phyloP scores from a whole-genome alignment of 2,797 vertebrate species.

The Argya squamiceps region DNA sequence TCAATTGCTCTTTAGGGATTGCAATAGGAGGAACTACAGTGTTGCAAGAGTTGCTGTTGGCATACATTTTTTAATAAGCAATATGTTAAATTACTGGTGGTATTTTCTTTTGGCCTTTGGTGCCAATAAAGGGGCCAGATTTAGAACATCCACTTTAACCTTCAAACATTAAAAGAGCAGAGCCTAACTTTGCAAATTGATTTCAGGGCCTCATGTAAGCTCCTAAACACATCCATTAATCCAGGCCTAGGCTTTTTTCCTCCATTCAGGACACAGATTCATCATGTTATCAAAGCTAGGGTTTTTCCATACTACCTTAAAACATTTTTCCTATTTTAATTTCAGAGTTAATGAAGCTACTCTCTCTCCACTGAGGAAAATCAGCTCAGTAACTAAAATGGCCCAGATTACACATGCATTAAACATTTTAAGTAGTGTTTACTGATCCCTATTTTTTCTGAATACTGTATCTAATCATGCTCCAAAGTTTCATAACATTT shows the following conservation, averaged over 20 bases:
- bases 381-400: background rate
- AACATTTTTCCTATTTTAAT: background rate
- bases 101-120: background rate
- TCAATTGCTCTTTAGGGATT: background rate
- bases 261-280: background rate
- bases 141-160: background rate
- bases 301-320: background rate
- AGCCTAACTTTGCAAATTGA: background rate
- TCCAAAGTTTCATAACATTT: background rate
- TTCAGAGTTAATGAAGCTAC: background rate
- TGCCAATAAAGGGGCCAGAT: background rate
- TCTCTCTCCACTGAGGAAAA: background rate
- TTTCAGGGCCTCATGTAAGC: background rate
- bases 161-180: background rate
- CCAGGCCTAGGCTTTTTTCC: background rate
- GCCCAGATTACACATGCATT: background rate
- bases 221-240: background rate
- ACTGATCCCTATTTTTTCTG: background rate
- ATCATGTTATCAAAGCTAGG: background rate
- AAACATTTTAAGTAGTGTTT: background rate
- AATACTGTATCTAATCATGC: background rate
- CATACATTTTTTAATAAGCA: background rate
- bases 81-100: background rate
- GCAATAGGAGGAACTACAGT: background rate
- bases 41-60: slow-evolving; percentile 15